Evolutionary conservation across 1,140 invertebrate species (phyloP).

Genomic region (Marisa cornuarietis): DNA sequence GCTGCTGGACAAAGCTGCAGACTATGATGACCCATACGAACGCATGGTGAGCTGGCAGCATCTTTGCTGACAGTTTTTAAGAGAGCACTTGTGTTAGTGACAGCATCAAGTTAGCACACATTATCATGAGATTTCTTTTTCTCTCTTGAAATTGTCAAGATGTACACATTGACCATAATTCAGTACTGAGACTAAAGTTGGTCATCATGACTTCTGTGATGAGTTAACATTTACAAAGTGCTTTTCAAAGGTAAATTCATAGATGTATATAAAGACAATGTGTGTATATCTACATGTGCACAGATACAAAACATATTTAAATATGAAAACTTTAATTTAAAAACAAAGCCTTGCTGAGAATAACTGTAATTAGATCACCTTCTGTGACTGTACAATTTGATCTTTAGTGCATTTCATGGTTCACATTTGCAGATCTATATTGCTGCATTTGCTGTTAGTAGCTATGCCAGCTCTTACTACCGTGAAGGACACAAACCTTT

Average conservation of each 20-base stretch:
- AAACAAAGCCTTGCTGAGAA: too few species aligned
- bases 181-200: too few species aligned
- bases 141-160: too few species aligned
- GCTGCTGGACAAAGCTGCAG: constrained; percentile 60
- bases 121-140: not conserved
- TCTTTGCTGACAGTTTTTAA: not conserved
- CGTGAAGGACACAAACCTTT: constrained; percentile 64
- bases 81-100: not conserved
- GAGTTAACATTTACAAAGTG: too few species aligned
- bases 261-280: too few species aligned
- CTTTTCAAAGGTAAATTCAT: too few species aligned
- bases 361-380: too few species aligned
- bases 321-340: too few species aligned
- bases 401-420: not conserved
- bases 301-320: too few species aligned
- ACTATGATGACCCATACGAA: constrained; percentile 60
- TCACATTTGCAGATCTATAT: constrained; percentile 70
- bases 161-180: too few species aligned
- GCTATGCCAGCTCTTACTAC: constrained; percentile 63
- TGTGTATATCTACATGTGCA: too few species aligned
- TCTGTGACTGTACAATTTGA: not conserved
- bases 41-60: constrained; percentile 52
- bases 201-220: too few species aligned
- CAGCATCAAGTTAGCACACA: not conserved
- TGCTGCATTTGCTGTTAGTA: constrained; percentile 68